phyloP scores from a whole-genome alignment of 2,888 invertebrate species.

The Smittia aterrima region DNA sequence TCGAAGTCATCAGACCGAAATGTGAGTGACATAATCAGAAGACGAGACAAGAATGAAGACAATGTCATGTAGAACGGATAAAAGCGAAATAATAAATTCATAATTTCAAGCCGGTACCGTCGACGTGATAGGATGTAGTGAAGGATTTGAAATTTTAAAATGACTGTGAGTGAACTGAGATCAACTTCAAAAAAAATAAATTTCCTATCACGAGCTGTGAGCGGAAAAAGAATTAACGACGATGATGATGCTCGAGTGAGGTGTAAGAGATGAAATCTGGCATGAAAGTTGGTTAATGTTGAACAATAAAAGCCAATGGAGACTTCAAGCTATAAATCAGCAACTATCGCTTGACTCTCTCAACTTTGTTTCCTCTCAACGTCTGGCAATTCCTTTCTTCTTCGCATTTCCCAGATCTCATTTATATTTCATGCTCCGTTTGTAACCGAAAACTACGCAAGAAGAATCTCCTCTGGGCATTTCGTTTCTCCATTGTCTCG shows the following conservation, averaged over 20 bases:
- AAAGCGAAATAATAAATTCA: not conserved
- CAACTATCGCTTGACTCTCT: too few relatives aligned
- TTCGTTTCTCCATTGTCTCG: not conserved
- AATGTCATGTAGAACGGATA: not conserved
- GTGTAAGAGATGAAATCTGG: constrained; percentile 4
- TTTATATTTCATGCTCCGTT: not conserved
- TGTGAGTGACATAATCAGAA: not conserved
- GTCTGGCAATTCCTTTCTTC: not conserved
- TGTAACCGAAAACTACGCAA: not conserved
- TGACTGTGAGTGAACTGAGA: too few relatives aligned
- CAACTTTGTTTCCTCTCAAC: too few relatives aligned
- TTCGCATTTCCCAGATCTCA: not conserved
- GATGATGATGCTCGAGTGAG: not conserved
- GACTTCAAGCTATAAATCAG: not conserved
- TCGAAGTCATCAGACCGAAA: not conserved
- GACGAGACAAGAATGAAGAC: not conserved
- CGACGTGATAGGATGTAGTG: too few relatives aligned
- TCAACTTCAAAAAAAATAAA: too few relatives aligned
- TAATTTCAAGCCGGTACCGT: too few relatives aligned
- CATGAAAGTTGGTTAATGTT: not conserved
- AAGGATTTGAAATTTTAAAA: too few relatives aligned
- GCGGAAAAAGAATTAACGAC: too few relatives aligned
- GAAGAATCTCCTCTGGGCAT: not conserved
- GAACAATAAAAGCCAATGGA: not conserved
- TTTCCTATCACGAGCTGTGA: too few relatives aligned